A percentile compares a stretch with the other conserved stretches of the same genome.
Evolutionary conservation across 64 coral and sea anemone species (phyloP).

Genomic region (Stichodactyla mertensii): DNA sequence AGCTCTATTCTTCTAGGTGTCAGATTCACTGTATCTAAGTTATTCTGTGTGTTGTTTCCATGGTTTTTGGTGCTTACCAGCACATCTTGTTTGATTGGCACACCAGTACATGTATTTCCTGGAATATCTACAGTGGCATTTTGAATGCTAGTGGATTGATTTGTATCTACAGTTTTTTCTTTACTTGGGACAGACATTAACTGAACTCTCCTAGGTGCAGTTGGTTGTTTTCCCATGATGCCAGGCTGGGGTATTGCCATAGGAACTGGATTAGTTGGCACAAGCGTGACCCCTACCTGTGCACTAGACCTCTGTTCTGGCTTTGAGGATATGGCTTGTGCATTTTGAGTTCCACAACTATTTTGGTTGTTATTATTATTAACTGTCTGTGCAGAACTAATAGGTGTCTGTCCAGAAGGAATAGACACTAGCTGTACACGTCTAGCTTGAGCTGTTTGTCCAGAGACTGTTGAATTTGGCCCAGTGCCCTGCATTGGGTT

Average conservation of each 20-base stretch:
- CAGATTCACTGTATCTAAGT: background rate
- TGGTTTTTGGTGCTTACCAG: background rate
- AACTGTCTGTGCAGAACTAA: background rate
- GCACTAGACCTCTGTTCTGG: background rate
- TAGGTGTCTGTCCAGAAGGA: background rate
- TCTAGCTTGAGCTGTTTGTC: conserved; percentile 28
- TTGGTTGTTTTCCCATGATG: background rate
- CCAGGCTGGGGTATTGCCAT: background rate
- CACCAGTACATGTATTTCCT: too few relatives aligned
- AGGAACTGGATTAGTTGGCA: background rate
- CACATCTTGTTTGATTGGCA: background rate
- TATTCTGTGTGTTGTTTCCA: background rate
- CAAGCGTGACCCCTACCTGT: background rate
- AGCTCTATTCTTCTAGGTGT: conserved; percentile 16
- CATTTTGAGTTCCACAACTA: background rate
- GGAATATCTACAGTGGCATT: background rate
- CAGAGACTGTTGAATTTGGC: background rate
- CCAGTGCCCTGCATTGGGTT: conserved; percentile 4
- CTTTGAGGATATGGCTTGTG: background rate
- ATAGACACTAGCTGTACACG: conserved; percentile 23
- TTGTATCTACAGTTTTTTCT: background rate
- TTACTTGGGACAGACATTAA: conserved; percentile 5
- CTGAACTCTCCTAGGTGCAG: background rate
- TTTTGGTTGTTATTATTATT: background rate
- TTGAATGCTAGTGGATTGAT: too few relatives aligned